Percentiles rank a stretch among this genome's conserved stretches.
These are phyloP conservation scores for Lasioglossum villosulum DNA, from an alignment of 2,888 invertebrate genomes.

Conservation along the genomic window DNA sequence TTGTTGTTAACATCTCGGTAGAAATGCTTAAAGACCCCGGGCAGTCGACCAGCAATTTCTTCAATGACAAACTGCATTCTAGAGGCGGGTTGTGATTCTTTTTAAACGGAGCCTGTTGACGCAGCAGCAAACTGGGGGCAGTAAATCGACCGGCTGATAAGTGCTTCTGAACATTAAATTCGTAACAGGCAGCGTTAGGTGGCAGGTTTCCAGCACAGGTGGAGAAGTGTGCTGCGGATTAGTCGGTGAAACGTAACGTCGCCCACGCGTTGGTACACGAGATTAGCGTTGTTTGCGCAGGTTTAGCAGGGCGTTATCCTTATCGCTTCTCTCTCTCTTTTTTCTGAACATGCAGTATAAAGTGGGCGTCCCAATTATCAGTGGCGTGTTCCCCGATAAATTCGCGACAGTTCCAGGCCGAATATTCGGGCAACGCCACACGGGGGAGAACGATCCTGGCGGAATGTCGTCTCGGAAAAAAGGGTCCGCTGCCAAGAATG, in stretches of 20 bases:
- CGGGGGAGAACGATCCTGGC: slow-evolving; percentile 43
- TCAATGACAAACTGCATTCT: not conserved
- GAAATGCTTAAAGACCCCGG: not conserved
- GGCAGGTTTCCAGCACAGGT: slow-evolving; percentile 8
- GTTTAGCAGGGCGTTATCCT: slow-evolving; percentile 1
- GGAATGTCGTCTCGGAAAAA: slow-evolving; percentile 41
- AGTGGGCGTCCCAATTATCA: slow-evolving; percentile 17
- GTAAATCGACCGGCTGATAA: not conserved
- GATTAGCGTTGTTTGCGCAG: slow-evolving; percentile 10
- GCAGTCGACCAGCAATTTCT: not conserved
- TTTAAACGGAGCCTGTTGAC: not conserved
- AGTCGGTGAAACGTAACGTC: not conserved
- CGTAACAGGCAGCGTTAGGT: slow-evolving; percentile 2
- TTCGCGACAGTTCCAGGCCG: slow-evolving; percentile 16
- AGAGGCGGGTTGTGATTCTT: not conserved
- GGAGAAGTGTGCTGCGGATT: not conserved
- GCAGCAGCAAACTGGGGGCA: not conserved
- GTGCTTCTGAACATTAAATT: slow-evolving; percentile 3
- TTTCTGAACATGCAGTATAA: not conserved
- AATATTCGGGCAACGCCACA: slow-evolving; percentile 27
- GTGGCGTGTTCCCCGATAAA: slow-evolving; percentile 21
- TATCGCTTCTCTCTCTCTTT: not conserved
- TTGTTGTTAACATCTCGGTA: not conserved
- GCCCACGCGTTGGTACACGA: slow-evolving; percentile 3
- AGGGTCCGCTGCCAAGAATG: slow-evolving; percentile 61